Conservation (phyloP, 2,888 invertebrate genomes). For the Lacanobia wlatinum region DNA sequence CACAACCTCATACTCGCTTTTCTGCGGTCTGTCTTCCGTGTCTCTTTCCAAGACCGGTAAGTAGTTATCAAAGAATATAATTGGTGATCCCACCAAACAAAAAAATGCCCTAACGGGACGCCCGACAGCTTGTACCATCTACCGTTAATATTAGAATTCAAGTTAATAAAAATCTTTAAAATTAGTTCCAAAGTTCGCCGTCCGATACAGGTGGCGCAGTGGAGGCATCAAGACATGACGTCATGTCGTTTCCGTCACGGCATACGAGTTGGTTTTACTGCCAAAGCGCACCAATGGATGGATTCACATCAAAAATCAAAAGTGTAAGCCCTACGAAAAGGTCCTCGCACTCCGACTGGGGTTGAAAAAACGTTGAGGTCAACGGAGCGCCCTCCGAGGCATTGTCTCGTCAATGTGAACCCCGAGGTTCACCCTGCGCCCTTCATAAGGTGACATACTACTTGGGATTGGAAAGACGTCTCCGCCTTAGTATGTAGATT, state of each 20-base stretch:
- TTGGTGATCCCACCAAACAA: no score
- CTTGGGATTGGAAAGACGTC: slow-evolving; percentile 26
- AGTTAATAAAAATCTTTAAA: no score
- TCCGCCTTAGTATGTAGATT: slow-evolving; percentile 26
- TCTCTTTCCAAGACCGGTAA: no score
- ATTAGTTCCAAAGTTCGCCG: no score
- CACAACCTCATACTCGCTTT: neutral
- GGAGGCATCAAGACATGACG: no score
- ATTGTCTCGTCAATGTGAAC: slow-evolving; percentile 76
- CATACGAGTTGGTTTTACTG: no score
- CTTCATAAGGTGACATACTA: slow-evolving; percentile 71
- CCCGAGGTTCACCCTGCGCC: slow-evolving; percentile 66
- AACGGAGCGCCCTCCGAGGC: slow-evolving; percentile 70
- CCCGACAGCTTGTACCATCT: no score
- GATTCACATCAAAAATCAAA: neutral
- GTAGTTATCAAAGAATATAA: neutral
- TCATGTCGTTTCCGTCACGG: no score
- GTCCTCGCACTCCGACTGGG: slow-evolving; percentile 63
- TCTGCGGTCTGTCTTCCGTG: neutral
- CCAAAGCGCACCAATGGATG: no score
- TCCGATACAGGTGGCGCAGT: no score
- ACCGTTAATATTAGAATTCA: no score
- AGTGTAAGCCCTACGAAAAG: slow-evolving; percentile 61
- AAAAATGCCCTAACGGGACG: no score
- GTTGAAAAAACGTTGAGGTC: slow-evolving; percentile 74